A percentile compares a stretch with the other conserved stretches of the same genome.
Evolutionary conservation across 1,140 invertebrate genomes (phyloP).

Genomic region (Hylaeus volcanicus): DNA sequence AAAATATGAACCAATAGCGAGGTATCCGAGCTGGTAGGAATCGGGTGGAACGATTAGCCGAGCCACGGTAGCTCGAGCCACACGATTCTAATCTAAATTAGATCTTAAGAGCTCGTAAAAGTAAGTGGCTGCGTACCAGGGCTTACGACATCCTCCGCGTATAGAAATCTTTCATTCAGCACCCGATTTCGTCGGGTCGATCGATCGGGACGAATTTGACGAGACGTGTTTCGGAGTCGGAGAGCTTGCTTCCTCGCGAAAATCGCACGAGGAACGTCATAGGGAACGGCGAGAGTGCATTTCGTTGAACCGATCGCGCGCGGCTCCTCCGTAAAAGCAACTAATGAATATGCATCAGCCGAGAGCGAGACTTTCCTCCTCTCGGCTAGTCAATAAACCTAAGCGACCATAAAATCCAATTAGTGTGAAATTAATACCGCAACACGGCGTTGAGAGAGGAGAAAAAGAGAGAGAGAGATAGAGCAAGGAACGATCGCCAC

Average conservation of each 20-base stretch:
- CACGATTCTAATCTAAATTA: constrained; percentile 68
- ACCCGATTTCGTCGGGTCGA: constrained; percentile 10
- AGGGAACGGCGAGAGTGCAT: constrained; percentile 1
- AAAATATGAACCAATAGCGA: constrained; percentile 30
- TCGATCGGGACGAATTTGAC: constrained; percentile 8
- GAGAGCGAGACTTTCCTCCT: constrained; percentile 40
- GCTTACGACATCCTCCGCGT: constrained; percentile 42
- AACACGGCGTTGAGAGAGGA: constrained; percentile 37
- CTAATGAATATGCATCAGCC: constrained; percentile 75
- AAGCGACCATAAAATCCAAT: constrained; percentile 80
- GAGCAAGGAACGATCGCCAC: background rate
- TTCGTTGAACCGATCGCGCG: constrained; percentile 41
- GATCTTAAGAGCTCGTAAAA: constrained; percentile 68
- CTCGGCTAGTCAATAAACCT: constrained; percentile 73
- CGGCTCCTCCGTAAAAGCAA: constrained; percentile 32
- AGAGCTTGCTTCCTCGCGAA: background rate
- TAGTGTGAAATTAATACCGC: constrained; percentile 77
- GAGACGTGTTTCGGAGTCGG: constrained; percentile 17
- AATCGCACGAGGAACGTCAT: background rate
- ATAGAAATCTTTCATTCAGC: constrained; percentile 44
- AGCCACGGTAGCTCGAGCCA: constrained; percentile 56
- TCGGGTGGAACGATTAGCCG: constrained; percentile 44
- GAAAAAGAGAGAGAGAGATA: background rate
- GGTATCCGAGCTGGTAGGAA: constrained; percentile 11
- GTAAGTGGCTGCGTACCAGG: constrained; percentile 58